These are phyloP conservation scores for Parthenolecanium corni DNA, from an alignment of 2,888 invertebrate genomes.

Conservation along the genomic window DNA sequence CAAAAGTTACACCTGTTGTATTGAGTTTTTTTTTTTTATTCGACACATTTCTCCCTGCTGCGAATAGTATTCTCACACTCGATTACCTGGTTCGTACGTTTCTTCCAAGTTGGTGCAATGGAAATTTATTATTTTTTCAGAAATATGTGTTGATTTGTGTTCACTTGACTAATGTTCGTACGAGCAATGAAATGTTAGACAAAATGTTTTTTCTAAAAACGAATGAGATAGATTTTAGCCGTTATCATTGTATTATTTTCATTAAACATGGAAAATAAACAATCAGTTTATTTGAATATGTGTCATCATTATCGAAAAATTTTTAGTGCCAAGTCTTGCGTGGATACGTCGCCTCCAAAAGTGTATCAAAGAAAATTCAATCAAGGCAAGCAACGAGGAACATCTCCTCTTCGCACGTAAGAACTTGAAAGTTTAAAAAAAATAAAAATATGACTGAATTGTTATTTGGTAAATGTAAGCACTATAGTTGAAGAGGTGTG, in stretches of 20 bases:
- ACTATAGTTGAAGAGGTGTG: too few relatives aligned
- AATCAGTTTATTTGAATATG: slow-evolving; percentile 38
- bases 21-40: slow-evolving; percentile 2
- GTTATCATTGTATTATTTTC: too few relatives aligned
- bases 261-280: slow-evolving; percentile 29
- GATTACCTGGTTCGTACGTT: slow-evolving; percentile 2
- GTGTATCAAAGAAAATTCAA: slow-evolving; percentile 33
- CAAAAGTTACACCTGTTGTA: slow-evolving; percentile 26
- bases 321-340: slow-evolving; percentile 38
- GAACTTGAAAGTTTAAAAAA: background rate
- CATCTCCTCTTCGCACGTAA: slow-evolving; percentile 9
- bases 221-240: background rate
- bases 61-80: slow-evolving; percentile 19
- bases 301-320: slow-evolving; percentile 41
- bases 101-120: too few relatives aligned
- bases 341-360: slow-evolving; percentile 38
- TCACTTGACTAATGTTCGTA: too few relatives aligned
- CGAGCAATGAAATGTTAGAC: too few relatives aligned
- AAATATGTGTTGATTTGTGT: background rate
- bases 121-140: background rate
- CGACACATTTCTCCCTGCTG: slow-evolving; percentile 13
- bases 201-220: background rate
- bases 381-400: background rate
- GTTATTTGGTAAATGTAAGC: too few relatives aligned
- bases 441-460: too few relatives aligned